Percentiles rank a stretch among this genome's conserved stretches.
Evolutionary conservation across 2,888 invertebrate species (phyloP).

Genomic region (Leptopilina drosophilae): DNA sequence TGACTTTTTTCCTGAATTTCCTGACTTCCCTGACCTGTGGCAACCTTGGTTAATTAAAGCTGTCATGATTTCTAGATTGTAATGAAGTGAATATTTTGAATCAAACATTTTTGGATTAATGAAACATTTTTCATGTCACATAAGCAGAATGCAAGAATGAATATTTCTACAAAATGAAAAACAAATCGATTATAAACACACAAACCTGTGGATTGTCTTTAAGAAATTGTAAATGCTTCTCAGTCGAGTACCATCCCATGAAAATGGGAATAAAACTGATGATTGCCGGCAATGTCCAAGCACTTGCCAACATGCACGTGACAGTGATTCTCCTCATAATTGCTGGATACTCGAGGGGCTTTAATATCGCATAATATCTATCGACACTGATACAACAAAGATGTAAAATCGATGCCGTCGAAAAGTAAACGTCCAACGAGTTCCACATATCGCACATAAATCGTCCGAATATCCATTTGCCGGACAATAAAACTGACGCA

Average conservation of each 20-base stretch:
- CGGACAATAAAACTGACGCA: conserved; percentile 89
- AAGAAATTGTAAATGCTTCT: conserved; percentile 79
- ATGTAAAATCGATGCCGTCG: conserved; percentile 93
- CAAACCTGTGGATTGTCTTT: conserved; percentile 81
- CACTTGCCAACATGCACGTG: conserved; percentile 77
- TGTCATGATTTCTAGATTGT: too few species aligned
- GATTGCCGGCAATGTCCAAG: conserved; percentile 81
- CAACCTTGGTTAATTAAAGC: too few species aligned
- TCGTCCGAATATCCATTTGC: conserved; percentile 91
- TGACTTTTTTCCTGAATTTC: too few species aligned
- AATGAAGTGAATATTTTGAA: too few species aligned
- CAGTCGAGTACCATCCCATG: conserved; percentile 83
- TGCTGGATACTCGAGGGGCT: conserved; percentile 94
- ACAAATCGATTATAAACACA: neutral
- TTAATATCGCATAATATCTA: conserved; percentile 93
- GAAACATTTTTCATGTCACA: too few species aligned
- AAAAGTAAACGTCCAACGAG: conserved; percentile 95
- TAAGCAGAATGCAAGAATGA: too few species aligned
- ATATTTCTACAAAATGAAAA: too few species aligned
- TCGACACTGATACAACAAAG: conserved; percentile 96
- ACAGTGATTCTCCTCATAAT: conserved; percentile 91
- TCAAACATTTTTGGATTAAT: too few species aligned
- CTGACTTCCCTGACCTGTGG: too few species aligned
- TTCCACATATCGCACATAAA: conserved; percentile 97
- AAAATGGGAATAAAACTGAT: conserved; percentile 83